These are phyloP conservation scores for Linepithema humile DNA, from an alignment of 1,140 invertebrate species.

Conservation along the genomic window DNA sequence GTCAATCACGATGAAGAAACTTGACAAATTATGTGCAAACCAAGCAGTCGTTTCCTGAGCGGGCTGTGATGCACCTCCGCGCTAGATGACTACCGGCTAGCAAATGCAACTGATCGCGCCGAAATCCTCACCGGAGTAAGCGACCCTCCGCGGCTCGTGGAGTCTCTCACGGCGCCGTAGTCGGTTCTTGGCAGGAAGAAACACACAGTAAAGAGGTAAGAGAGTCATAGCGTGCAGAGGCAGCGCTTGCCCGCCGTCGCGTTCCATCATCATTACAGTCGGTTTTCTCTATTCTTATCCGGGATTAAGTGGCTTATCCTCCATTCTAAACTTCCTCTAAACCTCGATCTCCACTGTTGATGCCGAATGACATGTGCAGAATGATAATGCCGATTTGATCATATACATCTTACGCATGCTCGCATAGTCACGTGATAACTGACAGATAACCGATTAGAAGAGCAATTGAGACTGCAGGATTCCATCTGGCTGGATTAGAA, in stretches of 20 bases:
- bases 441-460: no score
- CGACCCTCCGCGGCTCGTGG: constrained; percentile 40
- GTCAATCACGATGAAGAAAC: background rate
- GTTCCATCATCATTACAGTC: background rate
- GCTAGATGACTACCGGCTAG: constrained; percentile 61
- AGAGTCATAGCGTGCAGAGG: constrained; percentile 73
- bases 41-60: background rate
- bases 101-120: constrained; percentile 70
- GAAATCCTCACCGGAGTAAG: constrained; percentile 60
- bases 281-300: no score
- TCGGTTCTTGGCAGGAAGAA: constrained; percentile 79
- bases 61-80: constrained; percentile 34
- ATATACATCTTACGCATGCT: no score
- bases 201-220: constrained; percentile 73
- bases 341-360: no score
- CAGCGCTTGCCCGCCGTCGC: constrained; percentile 6
- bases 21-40: background rate
- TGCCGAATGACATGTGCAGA: no score
- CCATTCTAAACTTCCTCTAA: no score
- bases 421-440: no score
- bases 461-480: no score
- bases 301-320: no score
- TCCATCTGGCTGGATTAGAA: no score
- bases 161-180: constrained; percentile 74
- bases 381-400: no score